Conservation (phyloP, 2,888 invertebrate species). For the Falcaria lacertinaria region DNA sequence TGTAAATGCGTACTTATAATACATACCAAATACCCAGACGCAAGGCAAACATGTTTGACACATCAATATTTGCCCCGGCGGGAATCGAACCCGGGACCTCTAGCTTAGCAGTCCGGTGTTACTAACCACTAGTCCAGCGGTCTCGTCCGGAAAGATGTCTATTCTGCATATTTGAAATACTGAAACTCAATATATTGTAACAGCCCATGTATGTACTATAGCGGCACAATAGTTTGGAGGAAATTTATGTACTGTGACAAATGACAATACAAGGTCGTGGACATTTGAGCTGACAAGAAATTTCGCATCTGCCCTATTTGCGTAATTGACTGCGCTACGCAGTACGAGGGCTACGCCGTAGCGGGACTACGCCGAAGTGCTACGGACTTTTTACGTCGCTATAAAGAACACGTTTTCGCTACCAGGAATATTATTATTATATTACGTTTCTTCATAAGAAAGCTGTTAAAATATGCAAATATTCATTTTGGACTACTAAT, state of each 20-base stretch:
- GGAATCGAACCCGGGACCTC: too few relatives aligned
- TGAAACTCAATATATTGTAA: too few relatives aligned
- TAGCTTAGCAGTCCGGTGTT: too few relatives aligned
- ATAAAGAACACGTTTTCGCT: background rate
- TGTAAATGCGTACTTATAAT: too few relatives aligned
- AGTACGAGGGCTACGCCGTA: slow-evolving; percentile 10
- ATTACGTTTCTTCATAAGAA: background rate
- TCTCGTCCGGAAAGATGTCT: too few relatives aligned
- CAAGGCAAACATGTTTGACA: too few relatives aligned
- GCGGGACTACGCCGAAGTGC: background rate
- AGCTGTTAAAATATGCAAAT: background rate
- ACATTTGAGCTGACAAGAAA: slow-evolving; percentile 13
- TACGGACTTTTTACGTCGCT: slow-evolving; percentile 9
- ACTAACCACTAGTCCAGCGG: too few relatives aligned
- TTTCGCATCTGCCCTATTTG: slow-evolving; percentile 16
- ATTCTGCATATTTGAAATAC: too few relatives aligned
- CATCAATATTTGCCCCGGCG: too few relatives aligned
- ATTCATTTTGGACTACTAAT: background rate
- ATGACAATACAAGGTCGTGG: slow-evolving; percentile 11
- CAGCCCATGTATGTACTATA: slow-evolving; percentile 4
- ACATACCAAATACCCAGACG: too few relatives aligned
- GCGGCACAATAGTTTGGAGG: background rate
- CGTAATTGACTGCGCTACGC: slow-evolving; percentile 18
- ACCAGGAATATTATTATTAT: background rate
- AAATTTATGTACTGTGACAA: background rate